These are phyloP conservation scores for Bembecia ichneumoniformis DNA, from an alignment of 2,888 invertebrate genomes.

Conservation along the genomic window DNA sequence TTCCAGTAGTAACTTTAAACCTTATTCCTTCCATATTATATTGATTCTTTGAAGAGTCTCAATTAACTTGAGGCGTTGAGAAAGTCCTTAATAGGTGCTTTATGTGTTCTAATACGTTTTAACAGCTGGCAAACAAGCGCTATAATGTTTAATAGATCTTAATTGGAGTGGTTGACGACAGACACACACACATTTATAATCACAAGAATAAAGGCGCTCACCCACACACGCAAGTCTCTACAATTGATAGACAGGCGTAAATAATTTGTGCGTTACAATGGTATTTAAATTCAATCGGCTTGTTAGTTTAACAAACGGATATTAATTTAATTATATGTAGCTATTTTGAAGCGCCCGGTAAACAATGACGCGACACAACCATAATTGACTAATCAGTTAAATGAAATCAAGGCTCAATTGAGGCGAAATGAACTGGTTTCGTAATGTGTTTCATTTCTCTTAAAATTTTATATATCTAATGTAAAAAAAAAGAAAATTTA, in stretches of 20 bases:
- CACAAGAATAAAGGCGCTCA: too few species aligned
- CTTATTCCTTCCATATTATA: background rate
- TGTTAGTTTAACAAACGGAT: conserved; percentile 3
- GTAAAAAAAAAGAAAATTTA: too few species aligned
- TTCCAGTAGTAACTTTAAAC: too few species aligned
- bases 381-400: too few species aligned
- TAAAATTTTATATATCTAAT: too few species aligned
- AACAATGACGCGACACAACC: too few species aligned
- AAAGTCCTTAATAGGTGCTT: conserved; percentile 49
- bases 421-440: too few species aligned
- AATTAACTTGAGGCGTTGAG: conserved; percentile 38
- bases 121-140: conserved; percentile 40
- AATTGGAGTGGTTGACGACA: conserved; percentile 33
- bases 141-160: conserved; percentile 49
- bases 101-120: conserved; percentile 40
- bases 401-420: too few species aligned
- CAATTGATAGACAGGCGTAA: conserved; percentile 21
- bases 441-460: too few species aligned
- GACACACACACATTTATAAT: background rate
- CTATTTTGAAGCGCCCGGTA: too few species aligned
- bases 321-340: conserved; percentile 3
- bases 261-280: conserved; percentile 17
- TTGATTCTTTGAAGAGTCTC: conserved; percentile 3
- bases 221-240: background rate
- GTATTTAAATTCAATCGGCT: conserved; percentile 8